phyloP scores from a whole-genome alignment of 2,888 invertebrate species.

The Taenaris catops region DNA sequence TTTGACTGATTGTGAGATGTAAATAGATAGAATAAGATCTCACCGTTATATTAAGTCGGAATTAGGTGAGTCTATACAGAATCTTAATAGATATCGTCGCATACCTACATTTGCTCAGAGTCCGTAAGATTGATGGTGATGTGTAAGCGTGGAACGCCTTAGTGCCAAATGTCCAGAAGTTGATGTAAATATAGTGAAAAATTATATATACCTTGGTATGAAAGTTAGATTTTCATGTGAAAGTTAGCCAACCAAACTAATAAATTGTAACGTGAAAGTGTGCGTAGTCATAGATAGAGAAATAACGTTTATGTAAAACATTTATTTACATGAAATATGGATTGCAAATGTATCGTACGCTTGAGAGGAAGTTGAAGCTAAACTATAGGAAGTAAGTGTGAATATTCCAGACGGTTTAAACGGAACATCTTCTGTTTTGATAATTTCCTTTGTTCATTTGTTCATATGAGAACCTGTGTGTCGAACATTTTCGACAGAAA shows the following conservation, averaged over 20 bases:
- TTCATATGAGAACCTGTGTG: too few species aligned
- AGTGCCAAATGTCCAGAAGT: constrained; percentile 67
- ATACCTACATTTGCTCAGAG: constrained; percentile 79
- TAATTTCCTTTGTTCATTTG: neutral
- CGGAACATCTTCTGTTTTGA: neutral
- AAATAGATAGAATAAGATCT: constrained; percentile 71
- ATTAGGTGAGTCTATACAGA: constrained; percentile 51
- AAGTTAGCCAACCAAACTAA: constrained; percentile 2
- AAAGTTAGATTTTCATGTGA: constrained; percentile 19
- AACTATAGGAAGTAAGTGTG: neutral
- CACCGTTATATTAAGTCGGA: constrained; percentile 60
- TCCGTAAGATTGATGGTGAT: constrained; percentile 52
- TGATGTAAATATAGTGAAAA: constrained; percentile 24
- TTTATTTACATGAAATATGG: neutral
- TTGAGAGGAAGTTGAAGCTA: too few species aligned
- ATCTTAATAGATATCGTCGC: constrained; percentile 70
- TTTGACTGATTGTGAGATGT: constrained; percentile 78
- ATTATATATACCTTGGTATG: constrained; percentile 38
- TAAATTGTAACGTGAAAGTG: neutral
- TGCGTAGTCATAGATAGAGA: neutral
- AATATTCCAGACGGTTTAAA: too few species aligned
- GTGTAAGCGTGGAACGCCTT: constrained; percentile 65
- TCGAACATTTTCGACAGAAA: constrained; percentile 3
- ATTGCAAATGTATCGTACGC: neutral
- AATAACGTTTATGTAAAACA: neutral